A percentile compares a stretch with the other conserved stretches of the same genome.
Conservation (phyloP, 2,888 invertebrate genomes). For the Melieria omissa region DNA sequence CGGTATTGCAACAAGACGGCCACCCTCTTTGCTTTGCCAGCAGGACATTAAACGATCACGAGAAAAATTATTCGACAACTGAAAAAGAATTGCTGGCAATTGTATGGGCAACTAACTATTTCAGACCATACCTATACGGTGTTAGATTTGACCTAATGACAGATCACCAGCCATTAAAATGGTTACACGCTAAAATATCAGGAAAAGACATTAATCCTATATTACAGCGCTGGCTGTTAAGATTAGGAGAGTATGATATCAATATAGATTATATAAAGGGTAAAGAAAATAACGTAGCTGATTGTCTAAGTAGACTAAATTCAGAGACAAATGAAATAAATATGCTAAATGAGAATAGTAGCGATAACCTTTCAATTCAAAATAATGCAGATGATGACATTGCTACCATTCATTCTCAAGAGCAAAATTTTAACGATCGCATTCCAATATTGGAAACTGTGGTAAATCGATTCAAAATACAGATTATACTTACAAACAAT, state of each 20-base stretch:
- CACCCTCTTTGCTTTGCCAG: conserved; percentile 43
- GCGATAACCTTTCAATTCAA: neutral
- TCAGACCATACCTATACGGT: conserved; percentile 37
- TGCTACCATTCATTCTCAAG: conserved; percentile 24
- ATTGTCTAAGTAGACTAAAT: conserved; percentile 30
- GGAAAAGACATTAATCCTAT: conserved; percentile 23
- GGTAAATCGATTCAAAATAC: conserved; percentile 15
- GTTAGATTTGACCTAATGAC: conserved; percentile 40
- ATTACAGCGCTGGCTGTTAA: conserved; percentile 24
- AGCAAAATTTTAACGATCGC: conserved; percentile 10
- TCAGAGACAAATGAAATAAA: conserved; percentile 19
- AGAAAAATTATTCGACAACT: conserved; percentile 43
- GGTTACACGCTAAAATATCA: conserved; percentile 16
- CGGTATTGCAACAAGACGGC: conserved; percentile 42
- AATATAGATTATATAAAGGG: conserved; percentile 32
- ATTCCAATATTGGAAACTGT: conserved; percentile 14
- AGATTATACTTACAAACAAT: conserved; percentile 34
- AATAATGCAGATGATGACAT: conserved; percentile 20
- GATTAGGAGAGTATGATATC: too few species aligned
- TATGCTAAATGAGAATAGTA: neutral
- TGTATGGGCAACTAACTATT: conserved; percentile 38
- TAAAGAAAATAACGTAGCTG: conserved; percentile 21
- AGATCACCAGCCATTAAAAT: conserved; percentile 37
- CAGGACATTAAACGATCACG: conserved; percentile 41
- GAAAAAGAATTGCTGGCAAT: conserved; percentile 42